These are phyloP conservation scores for Grapholita molesta DNA, from an alignment of 1,140 invertebrate species.

Conservation along the genomic window DNA sequence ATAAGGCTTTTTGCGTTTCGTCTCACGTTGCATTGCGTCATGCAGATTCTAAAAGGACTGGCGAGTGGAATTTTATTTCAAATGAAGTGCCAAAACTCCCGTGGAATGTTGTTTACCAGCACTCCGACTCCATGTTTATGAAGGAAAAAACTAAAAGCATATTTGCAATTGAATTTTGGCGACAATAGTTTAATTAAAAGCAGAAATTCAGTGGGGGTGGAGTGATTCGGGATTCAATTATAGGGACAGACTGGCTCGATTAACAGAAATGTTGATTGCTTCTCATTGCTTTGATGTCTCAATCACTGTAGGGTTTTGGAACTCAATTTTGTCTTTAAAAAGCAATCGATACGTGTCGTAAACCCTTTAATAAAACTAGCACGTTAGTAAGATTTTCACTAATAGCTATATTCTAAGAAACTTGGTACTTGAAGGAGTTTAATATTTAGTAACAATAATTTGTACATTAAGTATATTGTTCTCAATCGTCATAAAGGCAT, in stretches of 20 bases:
- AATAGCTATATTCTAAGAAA: no score
- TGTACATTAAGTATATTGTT: no score
- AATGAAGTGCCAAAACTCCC: conserved; percentile 53
- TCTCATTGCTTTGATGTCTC: conserved; percentile 10
- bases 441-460: no score
- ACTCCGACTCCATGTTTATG: conserved; percentile 13
- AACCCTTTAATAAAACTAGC: not conserved
- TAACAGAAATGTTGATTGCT: conserved; percentile 14
- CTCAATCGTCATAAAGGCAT: no score
- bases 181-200: conserved; percentile 14
- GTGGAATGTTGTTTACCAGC: conserved; percentile 51
- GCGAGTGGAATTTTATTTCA: conserved; percentile 48
- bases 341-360: not conserved
- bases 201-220: not conserved
- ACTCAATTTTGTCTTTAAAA: not conserved
- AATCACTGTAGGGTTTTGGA: not conserved
- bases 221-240: not conserved
- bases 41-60: conserved; percentile 29
- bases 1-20: conserved; percentile 24
- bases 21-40: conserved; percentile 54
- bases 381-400: no score
- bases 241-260: not conserved
- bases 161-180: not conserved
- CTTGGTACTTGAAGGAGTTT: no score
- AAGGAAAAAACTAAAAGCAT: conserved; percentile 1